Evolutionary conservation across 2,888 invertebrate species (phyloP).

Genomic region (Emesis furor): DNA sequence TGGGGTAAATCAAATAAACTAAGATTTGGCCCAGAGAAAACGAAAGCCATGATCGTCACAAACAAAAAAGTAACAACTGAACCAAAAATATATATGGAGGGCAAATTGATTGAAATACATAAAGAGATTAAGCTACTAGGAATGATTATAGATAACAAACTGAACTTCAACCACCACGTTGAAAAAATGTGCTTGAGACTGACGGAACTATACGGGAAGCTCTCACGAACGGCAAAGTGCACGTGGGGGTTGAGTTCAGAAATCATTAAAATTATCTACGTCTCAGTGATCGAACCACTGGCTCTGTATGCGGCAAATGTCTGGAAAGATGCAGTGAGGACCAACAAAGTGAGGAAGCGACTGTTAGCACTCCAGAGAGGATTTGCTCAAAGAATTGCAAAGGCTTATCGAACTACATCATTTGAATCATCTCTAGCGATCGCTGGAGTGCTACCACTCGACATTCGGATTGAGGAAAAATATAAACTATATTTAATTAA

Average conservation of each 20-base stretch:
- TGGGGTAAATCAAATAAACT: slow-evolving; percentile 12
- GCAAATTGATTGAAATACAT: neutral
- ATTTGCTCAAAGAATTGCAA: slow-evolving; percentile 48
- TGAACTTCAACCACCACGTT: slow-evolving; percentile 35
- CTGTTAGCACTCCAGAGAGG: slow-evolving; percentile 38
- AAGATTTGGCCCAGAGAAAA: neutral
- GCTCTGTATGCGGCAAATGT: slow-evolving; percentile 56
- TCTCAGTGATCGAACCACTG: slow-evolving; percentile 50
- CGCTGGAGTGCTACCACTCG: slow-evolving; percentile 64
- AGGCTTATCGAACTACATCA: slow-evolving; percentile 59
- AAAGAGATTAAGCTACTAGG: slow-evolving; percentile 34
- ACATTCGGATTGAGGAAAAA: slow-evolving; percentile 62
- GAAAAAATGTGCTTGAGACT: slow-evolving; percentile 33
- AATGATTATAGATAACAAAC: slow-evolving; percentile 31
- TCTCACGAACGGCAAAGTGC: slow-evolving; percentile 23
- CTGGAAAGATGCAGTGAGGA: slow-evolving; percentile 38
- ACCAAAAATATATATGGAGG: neutral
- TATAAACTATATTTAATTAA: slow-evolving; percentile 40
- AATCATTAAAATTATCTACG: slow-evolving; percentile 44
- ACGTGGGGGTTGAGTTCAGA: slow-evolving; percentile 50
- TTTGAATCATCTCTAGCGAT: slow-evolving; percentile 55
- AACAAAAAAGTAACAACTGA: neutral
- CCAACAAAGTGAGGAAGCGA: slow-evolving; percentile 26
- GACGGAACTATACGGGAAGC: slow-evolving; percentile 42
- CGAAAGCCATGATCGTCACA: no score